Base-by-base conservation (phyloP, 2,113 vertebrate species). In the Gnathonemus echidnorhynchus region DNA sequence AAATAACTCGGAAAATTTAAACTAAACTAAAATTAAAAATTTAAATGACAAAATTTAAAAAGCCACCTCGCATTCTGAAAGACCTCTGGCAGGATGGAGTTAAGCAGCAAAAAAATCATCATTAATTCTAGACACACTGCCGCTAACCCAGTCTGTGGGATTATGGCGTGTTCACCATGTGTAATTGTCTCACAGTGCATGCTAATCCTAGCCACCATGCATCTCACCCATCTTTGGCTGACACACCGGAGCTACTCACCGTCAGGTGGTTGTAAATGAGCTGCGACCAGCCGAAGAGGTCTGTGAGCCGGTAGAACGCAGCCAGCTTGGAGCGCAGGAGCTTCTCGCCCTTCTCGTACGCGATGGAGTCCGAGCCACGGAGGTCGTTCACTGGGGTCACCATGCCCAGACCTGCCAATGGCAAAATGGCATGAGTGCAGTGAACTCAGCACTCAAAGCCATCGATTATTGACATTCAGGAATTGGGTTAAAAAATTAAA, bases 181-280 rank as follows among this genome's bases (percentile, higher is more conserved):
- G 62, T n/a, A n/a, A 1, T 3, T 1, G 56, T 62, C 56, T 35
- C 9, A 74, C 66, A 15, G 31, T 8, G 77, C 13, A 83, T 17
- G 17, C 80, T 48, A 48, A n/a, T 10, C 6, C 39, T 2, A 84
- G 2, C 80, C 42, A 11, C 19, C 80, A 10, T 1, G 8, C 17
- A 42, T 48, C 35, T 84, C 39, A 10, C 42, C 42, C 17, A 8
- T n/a, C 80, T 24, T 8, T 1, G 17, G 15, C 88, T 3, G 62
- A 35, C 45, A 19, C 17, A 50, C 19, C n/a, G 46, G 35, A 70
- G 35, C 46, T 35, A 94, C 97, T 97, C 96, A 99, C 98, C 70
- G 98, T 98, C 94, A 99, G 97, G 90, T 99, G 98, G 95, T 99
- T 99, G 95, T 99, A 99, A 95, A 99, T 99, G 86, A 99, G 97